Evolutionary conservation across 2,888 invertebrate species (phyloP).

Genomic region (Oxycera nigricornis): DNA sequence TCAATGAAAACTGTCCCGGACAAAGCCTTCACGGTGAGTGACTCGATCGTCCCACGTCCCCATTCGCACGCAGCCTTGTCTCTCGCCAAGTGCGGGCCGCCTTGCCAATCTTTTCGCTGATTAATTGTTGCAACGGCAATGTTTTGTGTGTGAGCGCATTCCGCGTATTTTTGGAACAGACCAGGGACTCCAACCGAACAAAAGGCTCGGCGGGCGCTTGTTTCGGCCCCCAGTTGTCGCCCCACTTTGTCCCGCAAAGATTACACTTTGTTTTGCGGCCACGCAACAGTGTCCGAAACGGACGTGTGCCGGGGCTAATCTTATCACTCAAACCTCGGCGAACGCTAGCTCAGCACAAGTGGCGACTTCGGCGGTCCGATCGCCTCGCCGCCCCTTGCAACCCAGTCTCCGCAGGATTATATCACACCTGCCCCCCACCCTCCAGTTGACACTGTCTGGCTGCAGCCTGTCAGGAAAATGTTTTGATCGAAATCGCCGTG

Average conservation of each 20-base stretch:
- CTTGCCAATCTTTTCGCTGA: slow-evolving; percentile 2
- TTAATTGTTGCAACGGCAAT: slow-evolving; percentile 5
- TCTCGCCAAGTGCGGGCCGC: not conserved
- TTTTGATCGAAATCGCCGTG: too few species aligned
- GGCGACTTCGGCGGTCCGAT: too few species aligned
- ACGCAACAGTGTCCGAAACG: not conserved
- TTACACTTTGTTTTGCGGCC: too few species aligned
- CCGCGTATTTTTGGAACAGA: slow-evolving; percentile 28
- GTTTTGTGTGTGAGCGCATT: slow-evolving; percentile 12
- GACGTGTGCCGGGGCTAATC: not conserved
- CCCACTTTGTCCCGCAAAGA: slow-evolving; percentile 7
- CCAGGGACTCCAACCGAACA: not conserved
- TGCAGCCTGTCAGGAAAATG: too few species aligned
- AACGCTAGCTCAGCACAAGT: not conserved
- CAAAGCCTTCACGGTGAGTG: too few species aligned
- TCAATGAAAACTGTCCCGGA: not conserved
- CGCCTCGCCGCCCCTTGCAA: too few species aligned
- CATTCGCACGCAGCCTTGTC: not conserved
- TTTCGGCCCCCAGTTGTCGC: not conserved
- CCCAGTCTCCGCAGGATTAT: too few species aligned
- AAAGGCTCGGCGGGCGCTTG: not conserved
- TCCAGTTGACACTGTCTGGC: too few species aligned
- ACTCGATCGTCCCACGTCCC: not conserved
- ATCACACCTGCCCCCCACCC: too few species aligned
- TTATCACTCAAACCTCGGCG: not conserved